phyloP scores from a whole-genome alignment of 1,140 invertebrate genomes.

The Hypothenemus hampei region DNA sequence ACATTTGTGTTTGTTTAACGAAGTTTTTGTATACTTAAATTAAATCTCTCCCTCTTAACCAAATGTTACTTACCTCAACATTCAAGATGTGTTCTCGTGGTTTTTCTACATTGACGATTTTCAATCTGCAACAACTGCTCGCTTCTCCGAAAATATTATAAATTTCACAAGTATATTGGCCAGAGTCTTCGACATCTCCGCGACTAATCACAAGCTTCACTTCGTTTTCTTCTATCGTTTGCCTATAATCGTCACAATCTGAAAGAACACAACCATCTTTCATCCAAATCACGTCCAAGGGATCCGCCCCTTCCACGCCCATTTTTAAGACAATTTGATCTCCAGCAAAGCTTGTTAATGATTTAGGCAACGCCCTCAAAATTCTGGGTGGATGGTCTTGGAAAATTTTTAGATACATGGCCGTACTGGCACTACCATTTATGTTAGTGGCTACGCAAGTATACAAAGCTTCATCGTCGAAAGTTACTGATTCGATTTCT shows the following conservation, averaged over 20 bases:
- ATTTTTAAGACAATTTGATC: slow-evolving; percentile 21
- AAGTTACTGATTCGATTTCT: slow-evolving; percentile 50
- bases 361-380: slow-evolving; percentile 20
- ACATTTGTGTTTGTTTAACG: too few relatives aligned
- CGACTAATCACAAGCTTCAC: slow-evolving; percentile 61
- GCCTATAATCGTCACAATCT: slow-evolving; percentile 59
- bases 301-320: slow-evolving; percentile 49
- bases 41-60: too few relatives aligned
- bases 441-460: slow-evolving; percentile 68
- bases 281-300: slow-evolving; percentile 66
- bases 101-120: slow-evolving; percentile 43
- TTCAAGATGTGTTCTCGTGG: too few relatives aligned
- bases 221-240: slow-evolving; percentile 56
- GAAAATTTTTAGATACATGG: slow-evolving; percentile 28
- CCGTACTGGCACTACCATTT: slow-evolving; percentile 48
- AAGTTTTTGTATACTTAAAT: too few relatives aligned
- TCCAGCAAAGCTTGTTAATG: background rate
- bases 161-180: slow-evolving; percentile 66
- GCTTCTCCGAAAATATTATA: slow-evolving; percentile 56
- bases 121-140: slow-evolving; percentile 50
- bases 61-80: too few relatives aligned
- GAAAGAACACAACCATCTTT: slow-evolving; percentile 62
- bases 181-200: slow-evolving; percentile 61
- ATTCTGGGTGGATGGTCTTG: slow-evolving; percentile 28
- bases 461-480: slow-evolving; percentile 59